Evolutionary conservation across 2,113 vertebrate species (phyloP).

Genomic region (Passer montanus): DNA sequence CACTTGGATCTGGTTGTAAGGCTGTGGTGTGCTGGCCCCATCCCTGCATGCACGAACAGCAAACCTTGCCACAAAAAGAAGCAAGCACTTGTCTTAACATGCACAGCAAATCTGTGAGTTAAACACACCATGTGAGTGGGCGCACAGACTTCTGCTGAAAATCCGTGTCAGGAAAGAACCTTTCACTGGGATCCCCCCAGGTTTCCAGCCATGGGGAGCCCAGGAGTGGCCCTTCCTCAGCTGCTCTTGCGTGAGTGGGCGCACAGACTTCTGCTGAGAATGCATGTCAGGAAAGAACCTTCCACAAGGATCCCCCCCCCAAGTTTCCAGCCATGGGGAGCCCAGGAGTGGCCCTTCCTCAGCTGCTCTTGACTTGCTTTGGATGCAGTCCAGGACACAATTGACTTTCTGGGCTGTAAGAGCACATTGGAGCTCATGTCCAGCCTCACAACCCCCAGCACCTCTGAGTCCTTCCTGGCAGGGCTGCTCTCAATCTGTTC

Average conservation of each 20-base stretch:
- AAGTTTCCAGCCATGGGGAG: not conserved
- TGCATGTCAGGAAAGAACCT: not conserved
- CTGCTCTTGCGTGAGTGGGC: not conserved
- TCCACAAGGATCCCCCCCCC: not conserved
- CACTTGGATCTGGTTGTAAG: not conserved
- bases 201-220: not conserved
- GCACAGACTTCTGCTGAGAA: not conserved
- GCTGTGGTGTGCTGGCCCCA: not conserved
- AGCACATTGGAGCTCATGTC: not conserved
- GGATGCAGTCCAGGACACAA: not conserved
- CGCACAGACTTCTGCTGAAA: not conserved
- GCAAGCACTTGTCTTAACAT: not conserved
- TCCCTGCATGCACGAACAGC: rapidly evolving
- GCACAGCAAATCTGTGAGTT: not conserved
- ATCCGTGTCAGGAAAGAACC: not conserved
- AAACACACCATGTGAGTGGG: not conserved
- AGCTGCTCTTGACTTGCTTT: not conserved
- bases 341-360: not conserved
- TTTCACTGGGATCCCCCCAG: not conserved
- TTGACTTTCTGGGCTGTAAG: not conserved
- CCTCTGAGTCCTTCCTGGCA: not conserved
- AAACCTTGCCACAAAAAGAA: not conserved
- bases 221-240: not conserved
- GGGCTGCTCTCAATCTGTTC: not conserved
- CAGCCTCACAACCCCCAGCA: not conserved